Evolutionary conservation across 2,888 invertebrate species (phyloP), one percentile per base, ranked within the genome.

Genomic region (Microchrysa polita): DNA sequence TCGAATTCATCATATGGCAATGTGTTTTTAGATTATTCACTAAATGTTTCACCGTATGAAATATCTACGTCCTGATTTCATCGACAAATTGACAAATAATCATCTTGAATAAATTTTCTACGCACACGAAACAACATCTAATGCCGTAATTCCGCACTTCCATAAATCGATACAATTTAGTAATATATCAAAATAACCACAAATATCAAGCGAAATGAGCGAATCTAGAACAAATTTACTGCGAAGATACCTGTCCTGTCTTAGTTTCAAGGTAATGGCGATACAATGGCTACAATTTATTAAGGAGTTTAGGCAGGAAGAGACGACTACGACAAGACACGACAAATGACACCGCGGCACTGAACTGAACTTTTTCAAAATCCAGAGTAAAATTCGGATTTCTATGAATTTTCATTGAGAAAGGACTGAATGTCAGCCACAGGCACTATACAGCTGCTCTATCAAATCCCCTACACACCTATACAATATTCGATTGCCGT

Each of bases 261-360:
- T 55, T 20, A 10, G n/a, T 27, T 59, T 9, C 40, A 20, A 61
- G 16, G 61, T 42, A 40, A 40, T n/a, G n/a, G n/a, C 61, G 34
- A 61, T n/a, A 61, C 27, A 61, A 40, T 40, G 18, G 67, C 60
- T 42, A 44, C 44, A 73, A 60, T 23, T 73, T 27, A 59, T 57
- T 48, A 34, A 67, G 59, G 44, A 65, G 57, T 57, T 34, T 57
- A 72, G 20, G 34, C 18, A 53, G 61, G 55, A 44, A 72, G 60
- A 67, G 52, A 60, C 42, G 72, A 67, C 69, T 53, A 72, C 63
- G 73, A 75, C 67, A 73, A 61, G 71, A 69, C 53, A 73, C 74
- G 67, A 74, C 75, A 67, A 75, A 73, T 69, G 73, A 73, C 71
- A 75, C 75, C 75, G 73, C 75, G 75, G 73, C 69, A 75, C 75